phyloP scores from a whole-genome alignment of 2,113 vertebrate species.

The Equus przewalskii region DNA sequence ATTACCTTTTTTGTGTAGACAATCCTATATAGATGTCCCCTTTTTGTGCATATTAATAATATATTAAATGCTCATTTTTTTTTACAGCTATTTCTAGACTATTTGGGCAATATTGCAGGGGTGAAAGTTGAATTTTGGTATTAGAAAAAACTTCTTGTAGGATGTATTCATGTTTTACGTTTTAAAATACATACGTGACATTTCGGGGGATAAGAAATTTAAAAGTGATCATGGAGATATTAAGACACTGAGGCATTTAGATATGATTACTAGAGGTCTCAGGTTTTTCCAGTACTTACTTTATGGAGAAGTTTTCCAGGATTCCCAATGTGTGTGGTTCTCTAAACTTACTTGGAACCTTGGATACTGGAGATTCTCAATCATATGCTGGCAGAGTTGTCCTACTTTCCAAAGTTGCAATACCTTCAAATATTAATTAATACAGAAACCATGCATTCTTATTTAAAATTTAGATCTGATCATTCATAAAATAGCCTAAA shows the following conservation, averaged over 20 bases:
- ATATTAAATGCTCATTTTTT: not conserved
- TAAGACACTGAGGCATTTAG: not conserved
- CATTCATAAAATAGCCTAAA: constrained; percentile 23
- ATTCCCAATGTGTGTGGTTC: not conserved
- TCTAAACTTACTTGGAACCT: constrained; percentile 12
- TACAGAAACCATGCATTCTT: not conserved
- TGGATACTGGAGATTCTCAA: not conserved
- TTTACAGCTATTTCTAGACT: constrained; percentile 29
- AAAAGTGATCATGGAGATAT: constrained; percentile 12
- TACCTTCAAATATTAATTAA: constrained; percentile 43
- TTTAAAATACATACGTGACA: not conserved
- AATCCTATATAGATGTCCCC: not conserved
- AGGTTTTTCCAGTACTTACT: constrained; percentile 33
- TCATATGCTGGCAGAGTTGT: not conserved
- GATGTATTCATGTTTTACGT: constrained; percentile 44
- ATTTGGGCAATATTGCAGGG: not conserved
- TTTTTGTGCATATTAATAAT: constrained; percentile 43
- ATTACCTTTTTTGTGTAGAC: constrained; percentile 26
- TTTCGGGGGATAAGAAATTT: constrained; percentile 17
- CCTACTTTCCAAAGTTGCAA: not conserved
- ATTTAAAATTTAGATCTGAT: constrained; percentile 54
- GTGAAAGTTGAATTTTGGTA: not conserved
- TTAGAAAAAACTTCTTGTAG: constrained; percentile 29
- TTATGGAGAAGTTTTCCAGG: constrained; percentile 36
- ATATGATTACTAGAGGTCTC: not conserved